Evolutionary conservation across 2,797 vertebrate species (phyloP), one percentile per base, ranked within the genome.

Genomic region (Acanthurus tractus): DNA sequence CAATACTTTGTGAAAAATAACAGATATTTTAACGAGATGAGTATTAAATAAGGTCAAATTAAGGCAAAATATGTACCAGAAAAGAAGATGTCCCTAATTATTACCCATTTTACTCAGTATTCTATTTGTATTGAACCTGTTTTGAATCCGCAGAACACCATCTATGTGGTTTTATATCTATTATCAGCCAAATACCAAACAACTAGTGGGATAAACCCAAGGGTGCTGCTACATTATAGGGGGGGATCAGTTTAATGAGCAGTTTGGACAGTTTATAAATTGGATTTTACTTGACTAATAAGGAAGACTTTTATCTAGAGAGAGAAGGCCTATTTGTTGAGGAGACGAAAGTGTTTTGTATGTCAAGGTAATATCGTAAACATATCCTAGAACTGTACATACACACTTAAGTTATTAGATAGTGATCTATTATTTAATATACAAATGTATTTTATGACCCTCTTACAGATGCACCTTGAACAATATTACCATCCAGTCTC

Each of bases 251-350:
- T 11, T 57, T 15, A 2, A 57, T 53, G 25, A 48, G 17, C 15
- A 12, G 29, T 34, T 34, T 34, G 1, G 29, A 29, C 12, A 7
- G 4, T 12, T 68, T 3, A 55, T 7, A 14, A 52, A 59, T 5
- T 9, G 6, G 14, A 42, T 56, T 56, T 25, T 8, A 45, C 4
- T 29, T 15, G 4, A 55, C 11, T 48, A 6, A 38, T 25, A 15
- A 38, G 61, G 29, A 45, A 20, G 63, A 38, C 44, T 61, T 61
- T 67, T 8, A 59, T 53, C 44, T 42, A 5, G 44, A 50, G 53
- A 50, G 36, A 42, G 5, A 56, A 17, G 13, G 6, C 11, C 3
- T 11, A 18, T 50, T 48, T 57, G 7, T 44, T 57, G 17, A 50
- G 50, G 14, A n/a, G 11, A 1, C 36, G 63, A 25, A 58, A 52